Conservation (phyloP, 1,140 invertebrate species). For the Sminthurinus signatus region DNA sequence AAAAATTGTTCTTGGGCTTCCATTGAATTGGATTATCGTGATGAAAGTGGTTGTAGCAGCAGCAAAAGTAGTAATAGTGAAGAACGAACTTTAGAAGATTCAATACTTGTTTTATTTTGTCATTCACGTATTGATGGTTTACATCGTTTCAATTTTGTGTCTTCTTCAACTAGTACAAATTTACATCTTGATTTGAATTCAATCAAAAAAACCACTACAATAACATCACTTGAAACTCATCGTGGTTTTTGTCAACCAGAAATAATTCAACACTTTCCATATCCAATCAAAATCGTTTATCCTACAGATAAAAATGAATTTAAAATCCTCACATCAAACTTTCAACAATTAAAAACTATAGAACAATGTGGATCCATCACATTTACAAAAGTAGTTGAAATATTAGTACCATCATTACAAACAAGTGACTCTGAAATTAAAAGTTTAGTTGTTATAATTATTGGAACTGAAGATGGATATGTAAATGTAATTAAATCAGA, state of each 20-base stretch:
- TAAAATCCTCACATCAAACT: no score
- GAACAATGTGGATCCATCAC: no score
- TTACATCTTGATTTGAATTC: neutral
- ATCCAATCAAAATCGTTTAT: no score
- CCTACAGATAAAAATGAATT: no score
- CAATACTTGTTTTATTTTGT: neutral
- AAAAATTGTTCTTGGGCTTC: neutral
- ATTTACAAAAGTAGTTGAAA: no score
- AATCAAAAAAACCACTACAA: neutral
- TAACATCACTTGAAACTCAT: neutral
- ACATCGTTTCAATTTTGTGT: no score
- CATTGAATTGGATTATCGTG: neutral
- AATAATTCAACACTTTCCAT: neutral
- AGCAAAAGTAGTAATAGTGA: no score
- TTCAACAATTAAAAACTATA: no score
- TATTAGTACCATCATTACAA: no score
- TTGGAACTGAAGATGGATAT: conserved; percentile 1
- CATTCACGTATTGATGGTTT: neutral
- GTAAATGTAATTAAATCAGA: neutral
- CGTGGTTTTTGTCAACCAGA: neutral
- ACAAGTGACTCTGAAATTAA: no score
- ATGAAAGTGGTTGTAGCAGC: neutral
- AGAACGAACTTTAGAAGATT: neutral
- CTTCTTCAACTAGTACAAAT: no score
- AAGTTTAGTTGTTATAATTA: neutral